Percentiles rank a stretch among this genome's conserved stretches.
Evolutionary conservation across 2,113 vertebrate species (phyloP).

Genomic region (Nerophis lumbriciformis): DNA sequence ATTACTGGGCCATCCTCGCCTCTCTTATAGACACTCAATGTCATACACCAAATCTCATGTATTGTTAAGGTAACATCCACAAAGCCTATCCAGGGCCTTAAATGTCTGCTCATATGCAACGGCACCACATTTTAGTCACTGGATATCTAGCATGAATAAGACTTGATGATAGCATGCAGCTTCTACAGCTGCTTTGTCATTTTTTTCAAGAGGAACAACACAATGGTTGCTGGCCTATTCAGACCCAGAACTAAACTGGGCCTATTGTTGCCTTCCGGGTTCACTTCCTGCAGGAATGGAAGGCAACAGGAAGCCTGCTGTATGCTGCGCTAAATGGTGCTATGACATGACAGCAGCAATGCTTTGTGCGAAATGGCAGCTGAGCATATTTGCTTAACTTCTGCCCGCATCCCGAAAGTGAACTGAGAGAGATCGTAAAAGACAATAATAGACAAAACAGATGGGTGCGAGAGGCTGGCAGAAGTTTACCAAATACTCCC

Average conservation of each 20-base stretch:
- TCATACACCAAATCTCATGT: conserved; percentile 26
- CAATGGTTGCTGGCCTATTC: conserved; percentile 37
- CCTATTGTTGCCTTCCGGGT: conserved; percentile 58
- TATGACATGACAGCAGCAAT: conserved; percentile 67
- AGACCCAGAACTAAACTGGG: conserved; percentile 39
- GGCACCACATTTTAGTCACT: conserved; percentile 58
- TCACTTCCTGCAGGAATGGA: conserved; percentile 55
- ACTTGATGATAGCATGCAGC: conserved; percentile 24
- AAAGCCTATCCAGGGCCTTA: conserved; percentile 58
- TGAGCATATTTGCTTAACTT: conserved; percentile 72
- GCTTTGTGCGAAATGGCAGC: conserved; percentile 68
- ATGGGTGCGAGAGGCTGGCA: conserved; percentile 43
- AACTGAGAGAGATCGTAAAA: conserved; percentile 31
- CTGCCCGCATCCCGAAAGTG: conserved; percentile 51
- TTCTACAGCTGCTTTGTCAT: conserved; percentile 54
- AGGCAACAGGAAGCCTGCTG: conserved; percentile 63
- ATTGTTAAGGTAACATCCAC: conserved; percentile 41
- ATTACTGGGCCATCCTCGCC: conserved; percentile 47
- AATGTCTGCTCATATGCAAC: conserved; percentile 50
- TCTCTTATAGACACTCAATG: conserved; percentile 15
- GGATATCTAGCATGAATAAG: conserved; percentile 59
- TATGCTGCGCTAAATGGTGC: conserved; percentile 52
- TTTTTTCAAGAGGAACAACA: conserved; percentile 55
- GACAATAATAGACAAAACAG: conserved; percentile 9
- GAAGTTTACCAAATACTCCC: conserved; percentile 74